Conservation (phyloP, 1,140 invertebrate genomes). For the Teleogryllus occipitalis region DNA sequence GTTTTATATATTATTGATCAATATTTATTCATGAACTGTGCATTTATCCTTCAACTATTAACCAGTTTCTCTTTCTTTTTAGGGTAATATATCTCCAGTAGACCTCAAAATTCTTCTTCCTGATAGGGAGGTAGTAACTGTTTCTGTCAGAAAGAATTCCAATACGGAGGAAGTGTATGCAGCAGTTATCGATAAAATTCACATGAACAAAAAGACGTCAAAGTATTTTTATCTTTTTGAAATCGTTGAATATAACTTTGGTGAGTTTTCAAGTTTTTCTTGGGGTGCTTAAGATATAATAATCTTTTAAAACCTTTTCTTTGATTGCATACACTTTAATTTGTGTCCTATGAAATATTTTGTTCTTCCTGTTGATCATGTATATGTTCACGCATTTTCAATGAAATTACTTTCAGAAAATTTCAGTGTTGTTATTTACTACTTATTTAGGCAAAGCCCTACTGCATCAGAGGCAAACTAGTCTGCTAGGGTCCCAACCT, state of each 20-base stretch:
- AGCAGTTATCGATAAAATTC: conserved; percentile 79
- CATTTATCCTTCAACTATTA: neutral
- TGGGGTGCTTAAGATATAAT: too few species aligned
- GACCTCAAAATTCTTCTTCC: conserved; percentile 81
- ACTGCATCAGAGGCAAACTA: too few species aligned
- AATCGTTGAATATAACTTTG: conserved; percentile 94
- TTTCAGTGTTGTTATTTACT: too few species aligned
- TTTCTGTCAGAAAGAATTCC: conserved; percentile 85
- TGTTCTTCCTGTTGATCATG: too few species aligned
- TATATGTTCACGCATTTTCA: too few species aligned
- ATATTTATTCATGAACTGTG: neutral
- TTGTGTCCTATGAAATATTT: too few species aligned
- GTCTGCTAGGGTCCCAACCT: too few species aligned
- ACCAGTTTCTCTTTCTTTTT: conserved; percentile 21
- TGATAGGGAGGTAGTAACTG: conserved; percentile 81
- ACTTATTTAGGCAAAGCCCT: too few species aligned
- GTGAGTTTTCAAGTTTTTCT: conserved; percentile 41
- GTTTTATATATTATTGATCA: neutral
- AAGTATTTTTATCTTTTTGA: conserved; percentile 96
- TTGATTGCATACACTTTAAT: too few species aligned
- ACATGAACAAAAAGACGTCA: conserved; percentile 66
- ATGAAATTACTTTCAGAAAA: too few species aligned
- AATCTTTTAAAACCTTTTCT: too few species aligned
- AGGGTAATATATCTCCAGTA: conserved; percentile 75
- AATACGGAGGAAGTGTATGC: conserved; percentile 87